phyloP scores from a whole-genome alignment of 2,888 invertebrate genomes.

The Caenorhabditis sinica region DNA sequence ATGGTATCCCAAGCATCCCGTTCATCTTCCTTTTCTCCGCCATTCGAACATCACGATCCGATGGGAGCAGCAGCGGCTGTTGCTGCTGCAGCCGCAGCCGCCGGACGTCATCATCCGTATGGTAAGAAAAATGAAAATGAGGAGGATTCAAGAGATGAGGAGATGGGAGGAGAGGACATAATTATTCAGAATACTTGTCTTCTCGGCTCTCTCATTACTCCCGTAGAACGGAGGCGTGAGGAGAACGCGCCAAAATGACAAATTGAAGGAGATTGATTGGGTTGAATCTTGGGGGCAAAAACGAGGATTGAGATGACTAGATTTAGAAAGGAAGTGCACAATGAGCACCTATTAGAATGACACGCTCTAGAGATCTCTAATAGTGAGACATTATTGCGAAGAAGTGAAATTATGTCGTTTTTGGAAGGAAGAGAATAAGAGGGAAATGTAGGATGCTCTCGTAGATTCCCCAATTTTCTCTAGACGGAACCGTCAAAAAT shows the following conservation, averaged over 20 bases:
- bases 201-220: conserved; percentile 6
- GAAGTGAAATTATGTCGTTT: background rate
- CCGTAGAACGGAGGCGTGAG: conserved; percentile 20
- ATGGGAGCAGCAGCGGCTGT: conserved; percentile 26
- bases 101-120: conserved; percentile 58
- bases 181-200: conserved; percentile 26
- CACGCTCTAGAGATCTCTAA: background rate
- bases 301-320: conserved; percentile 1
- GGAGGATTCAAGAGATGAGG: background rate
- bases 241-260: conserved; percentile 37
- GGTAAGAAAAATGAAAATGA: conserved; percentile 48
- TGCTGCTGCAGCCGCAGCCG: conserved; percentile 32
- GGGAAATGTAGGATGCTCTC: too few species aligned
- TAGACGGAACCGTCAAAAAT: background rate
- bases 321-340: conserved; percentile 14
- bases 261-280: conserved; percentile 56
- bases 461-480: too few species aligned
- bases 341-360: conserved; percentile 50
- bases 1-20: conserved; percentile 43
- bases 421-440: too few species aligned
- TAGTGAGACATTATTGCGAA: background rate
- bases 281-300: conserved; percentile 6
- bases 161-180: conserved; percentile 4
- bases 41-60: conserved; percentile 47
- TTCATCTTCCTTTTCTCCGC: conserved; percentile 3